Evolutionary conservation across 2,888 invertebrate species (phyloP), one percentile per base, ranked within the genome.

Genomic region (Lasioglossum oenotherae): DNA sequence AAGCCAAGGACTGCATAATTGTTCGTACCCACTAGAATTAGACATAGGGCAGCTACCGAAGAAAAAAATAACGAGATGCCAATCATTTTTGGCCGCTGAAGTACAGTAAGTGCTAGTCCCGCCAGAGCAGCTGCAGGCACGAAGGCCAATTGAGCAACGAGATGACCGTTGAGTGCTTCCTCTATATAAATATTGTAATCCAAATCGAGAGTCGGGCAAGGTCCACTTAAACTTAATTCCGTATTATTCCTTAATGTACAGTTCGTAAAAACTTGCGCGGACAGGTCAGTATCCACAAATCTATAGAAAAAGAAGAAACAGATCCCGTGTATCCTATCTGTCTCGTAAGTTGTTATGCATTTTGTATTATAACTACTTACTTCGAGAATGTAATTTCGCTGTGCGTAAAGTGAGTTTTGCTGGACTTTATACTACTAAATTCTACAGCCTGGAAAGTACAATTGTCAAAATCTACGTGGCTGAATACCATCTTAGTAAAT

Each of bases 371-470:
- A 19, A 74, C 16, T 78, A 92, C 94, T 94, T 92, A 97, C 97
- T 96, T 97, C 91, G 96, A 97, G 93, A 97, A 96, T 78, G 96
- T 95, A 85, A 98, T 97, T 6, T 96, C 92, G 71, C 96, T 96
- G 79, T 96, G 96, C 72, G 95, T 95, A 93, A 98, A 98, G 87
- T 96, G 96, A 0, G 97, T 97, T 81, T 96, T 96, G 74, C 97
- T 97, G 23, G 97, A 97, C 94, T 97, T 97, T 71, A 98, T 96
- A 90, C 97, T 97, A 49, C 96, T 96, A 92, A 98, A 97, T 88
- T 97, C 96, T 5, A 97, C 96, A 71, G 97, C 96, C n/a, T 95
- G 95, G 92, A 98, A 97, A 10, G 97, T 96, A 93, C 98, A 97
- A 92, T 97, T 97, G 89, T 95, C 95, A 94, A 98, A 98, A 83